These are phyloP conservation scores for Chloropsis hardwickii DNA, from an alignment of 2,113 vertebrate species.

Conservation along the genomic window DNA sequence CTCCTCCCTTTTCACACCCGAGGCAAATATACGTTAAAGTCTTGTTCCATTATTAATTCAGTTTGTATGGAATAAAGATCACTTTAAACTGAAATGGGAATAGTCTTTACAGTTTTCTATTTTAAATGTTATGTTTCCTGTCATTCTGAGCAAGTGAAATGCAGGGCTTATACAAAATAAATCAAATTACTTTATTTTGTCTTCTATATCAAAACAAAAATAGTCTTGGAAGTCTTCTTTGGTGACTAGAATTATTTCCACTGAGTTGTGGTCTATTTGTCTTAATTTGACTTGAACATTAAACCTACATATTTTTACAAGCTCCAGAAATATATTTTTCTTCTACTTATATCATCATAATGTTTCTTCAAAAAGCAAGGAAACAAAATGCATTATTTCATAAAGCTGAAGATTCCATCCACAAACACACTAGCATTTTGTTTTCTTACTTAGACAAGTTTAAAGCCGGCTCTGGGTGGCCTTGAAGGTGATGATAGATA, in stretches of 20 bases:
- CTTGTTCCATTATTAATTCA: not conserved
- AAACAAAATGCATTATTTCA: not conserved
- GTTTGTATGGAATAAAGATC: not conserved
- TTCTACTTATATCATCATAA: not conserved
- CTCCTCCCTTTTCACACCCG: not conserved
- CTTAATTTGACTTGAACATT: not conserved
- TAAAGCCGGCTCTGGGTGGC: not conserved
- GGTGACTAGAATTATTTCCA: not conserved
- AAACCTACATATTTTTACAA: not conserved
- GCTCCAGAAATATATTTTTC: not conserved
- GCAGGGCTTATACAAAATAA: not conserved
- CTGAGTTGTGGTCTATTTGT: not conserved
- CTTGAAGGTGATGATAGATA: not conserved
- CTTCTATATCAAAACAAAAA: not conserved
- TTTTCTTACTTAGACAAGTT: not conserved
- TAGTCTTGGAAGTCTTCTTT: not conserved
- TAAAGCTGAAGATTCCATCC: not conserved
- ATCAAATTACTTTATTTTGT: not conserved
- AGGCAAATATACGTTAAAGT: not conserved
- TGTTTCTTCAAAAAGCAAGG: not conserved
- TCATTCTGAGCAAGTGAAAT: not conserved
- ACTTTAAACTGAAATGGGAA: not conserved
- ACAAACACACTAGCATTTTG: not conserved
- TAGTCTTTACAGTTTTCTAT: not conserved
- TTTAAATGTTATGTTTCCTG: not conserved